Evolutionary conservation across 2,113 vertebrate species (phyloP).

Genomic region (Fulmarus glacialis): DNA sequence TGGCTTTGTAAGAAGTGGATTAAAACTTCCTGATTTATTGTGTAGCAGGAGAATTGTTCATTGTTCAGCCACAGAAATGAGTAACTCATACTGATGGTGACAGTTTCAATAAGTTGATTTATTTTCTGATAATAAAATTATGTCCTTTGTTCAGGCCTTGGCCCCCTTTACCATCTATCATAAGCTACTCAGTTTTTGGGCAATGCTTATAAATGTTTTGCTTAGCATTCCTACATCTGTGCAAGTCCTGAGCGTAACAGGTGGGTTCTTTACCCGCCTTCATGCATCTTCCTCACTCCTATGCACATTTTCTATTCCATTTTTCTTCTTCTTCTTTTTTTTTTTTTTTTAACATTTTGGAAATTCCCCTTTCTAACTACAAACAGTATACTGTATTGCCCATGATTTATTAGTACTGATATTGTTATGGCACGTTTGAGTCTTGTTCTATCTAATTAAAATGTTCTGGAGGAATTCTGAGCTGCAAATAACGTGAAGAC

Average conservation of each 20-base stretch:
- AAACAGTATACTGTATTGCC: background rate
- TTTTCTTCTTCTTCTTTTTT: background rate
- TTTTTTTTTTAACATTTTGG: background rate
- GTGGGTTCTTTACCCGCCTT: background rate
- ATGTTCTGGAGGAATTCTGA: background rate
- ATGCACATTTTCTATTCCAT: rapidly evolving
- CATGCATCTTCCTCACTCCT: background rate
- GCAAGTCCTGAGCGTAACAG: background rate
- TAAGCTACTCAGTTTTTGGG: background rate
- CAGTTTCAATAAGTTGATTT: constrained; percentile 24
- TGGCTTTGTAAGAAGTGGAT: constrained; percentile 32
- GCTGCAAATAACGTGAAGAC: background rate
- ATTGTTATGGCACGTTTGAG: background rate
- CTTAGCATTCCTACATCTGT: background rate
- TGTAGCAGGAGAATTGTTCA: constrained; percentile 32
- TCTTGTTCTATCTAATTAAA: constrained; percentile 10
- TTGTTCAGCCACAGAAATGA: constrained; percentile 48
- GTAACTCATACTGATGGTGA: constrained; percentile 9
- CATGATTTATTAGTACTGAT: background rate
- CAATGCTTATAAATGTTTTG: background rate
- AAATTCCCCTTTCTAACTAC: constrained; percentile 3
- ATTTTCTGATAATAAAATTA: constrained; percentile 25
- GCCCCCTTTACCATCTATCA: background rate
- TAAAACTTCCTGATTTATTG: constrained; percentile 56
- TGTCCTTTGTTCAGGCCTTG: background rate